These are phyloP conservation scores for Archips xylosteana DNA, from an alignment of 2,888 invertebrate species.

Conservation along the genomic window DNA sequence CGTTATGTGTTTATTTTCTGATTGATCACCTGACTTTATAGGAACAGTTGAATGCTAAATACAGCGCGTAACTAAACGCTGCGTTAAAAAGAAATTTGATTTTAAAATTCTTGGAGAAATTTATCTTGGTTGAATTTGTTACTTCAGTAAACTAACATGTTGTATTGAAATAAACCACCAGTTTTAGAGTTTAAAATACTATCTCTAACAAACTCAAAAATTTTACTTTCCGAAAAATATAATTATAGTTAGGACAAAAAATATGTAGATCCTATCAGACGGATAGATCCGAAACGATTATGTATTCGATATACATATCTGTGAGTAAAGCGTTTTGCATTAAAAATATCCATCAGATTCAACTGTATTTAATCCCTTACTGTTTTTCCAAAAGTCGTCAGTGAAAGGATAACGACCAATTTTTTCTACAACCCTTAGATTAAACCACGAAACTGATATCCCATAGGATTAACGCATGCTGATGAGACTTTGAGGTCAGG, in stretches of 20 bases:
- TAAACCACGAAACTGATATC: slow-evolving; percentile 52
- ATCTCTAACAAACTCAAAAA: no score
- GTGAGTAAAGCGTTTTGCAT: no score
- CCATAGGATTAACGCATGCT: slow-evolving; percentile 68
- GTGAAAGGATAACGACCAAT: slow-evolving; percentile 38
- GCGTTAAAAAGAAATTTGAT: slow-evolving; percentile 3
- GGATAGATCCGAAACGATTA: no score
- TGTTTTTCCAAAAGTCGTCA: slow-evolving; percentile 36
- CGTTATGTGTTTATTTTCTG: slow-evolving; percentile 66
- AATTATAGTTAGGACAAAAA: no score
- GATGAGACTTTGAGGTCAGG: slow-evolving; percentile 76
- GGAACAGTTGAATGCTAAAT: slow-evolving; percentile 38
- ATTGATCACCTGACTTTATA: slow-evolving; percentile 56
- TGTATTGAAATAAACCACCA: no score
- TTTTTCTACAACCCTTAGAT: slow-evolving; percentile 37
- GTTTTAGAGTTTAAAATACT: no score
- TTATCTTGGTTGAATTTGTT: not conserved
- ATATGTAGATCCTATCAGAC: no score
- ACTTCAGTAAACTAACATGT: no score
- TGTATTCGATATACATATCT: no score
- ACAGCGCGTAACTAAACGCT: slow-evolving; percentile 35
- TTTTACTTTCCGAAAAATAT: no score
- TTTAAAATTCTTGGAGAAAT: not conserved
- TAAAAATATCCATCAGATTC: not conserved
- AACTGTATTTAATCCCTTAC: slow-evolving; percentile 26